Evolutionary conservation across 2,888 invertebrate genomes (phyloP), one percentile per base, ranked within the genome.

Genomic region (Acanthosepion pharaonis): DNA sequence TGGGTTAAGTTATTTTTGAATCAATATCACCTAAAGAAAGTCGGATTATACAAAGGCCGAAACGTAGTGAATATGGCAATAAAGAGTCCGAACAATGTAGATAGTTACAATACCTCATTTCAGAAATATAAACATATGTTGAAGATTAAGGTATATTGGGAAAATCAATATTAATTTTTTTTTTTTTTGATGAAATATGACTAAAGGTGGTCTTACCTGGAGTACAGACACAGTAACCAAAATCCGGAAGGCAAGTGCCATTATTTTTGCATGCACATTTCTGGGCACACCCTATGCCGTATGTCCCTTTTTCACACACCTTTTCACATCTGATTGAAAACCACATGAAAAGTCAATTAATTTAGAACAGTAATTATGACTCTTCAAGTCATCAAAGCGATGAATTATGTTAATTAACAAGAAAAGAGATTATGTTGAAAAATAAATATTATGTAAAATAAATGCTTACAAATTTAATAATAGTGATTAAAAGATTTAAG

Each of bases 211-310:
- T 42, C 55, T 64, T 59, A 94, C 94, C 94, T 94, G 94, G 18
- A 2, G 33, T 5, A 59, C 94, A 94, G 8, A 59, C 51, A 64
- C 94, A 94, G 25, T 42, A 94, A 23, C 94, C 94, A 55, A 48
- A 94, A 48, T 94, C 94, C 4, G 55, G 55, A 23, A 59, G 94
- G 28, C 94, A 94, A 8, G 55, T 64, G n/a, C 59, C 94, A 33
- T 64, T 64, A 55, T 94, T 94, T 94, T 94, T 28, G 64, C 94
- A 94, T 1, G 55, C 55, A 64, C 94, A 94, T 94, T 55, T 28
- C 55, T 94, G 94, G 11, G n/a, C 25, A 42, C 94, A 94, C 6
- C 48, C n/a, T 18, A 55, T 42, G 28, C 94, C 94, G 55, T 94
- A 94, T 11, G 8, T 64, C 20, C 94, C 94, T 42, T 8, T 9